A percentile compares a stretch with the other conserved stretches of the same genome.
These are phyloP conservation scores for Calameuta filiformis DNA, from an alignment of 2,888 invertebrate species.

Conservation along the genomic window DNA sequence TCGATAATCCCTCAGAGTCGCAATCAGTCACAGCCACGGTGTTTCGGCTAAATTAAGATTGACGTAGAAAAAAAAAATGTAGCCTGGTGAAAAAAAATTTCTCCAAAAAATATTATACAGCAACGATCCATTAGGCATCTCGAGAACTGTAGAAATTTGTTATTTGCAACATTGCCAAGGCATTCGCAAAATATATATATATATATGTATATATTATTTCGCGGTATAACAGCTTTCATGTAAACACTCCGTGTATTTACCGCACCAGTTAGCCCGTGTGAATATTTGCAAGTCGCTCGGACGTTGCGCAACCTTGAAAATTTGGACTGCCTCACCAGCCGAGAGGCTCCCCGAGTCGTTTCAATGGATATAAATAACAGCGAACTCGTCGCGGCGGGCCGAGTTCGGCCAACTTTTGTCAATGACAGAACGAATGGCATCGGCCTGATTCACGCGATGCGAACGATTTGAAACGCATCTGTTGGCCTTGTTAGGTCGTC, in stretches of 20 bases:
- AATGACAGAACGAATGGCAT: not conserved
- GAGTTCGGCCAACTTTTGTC: not conserved
- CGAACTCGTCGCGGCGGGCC: not conserved
- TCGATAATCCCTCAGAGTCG: not conserved
- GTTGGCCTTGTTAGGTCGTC: not conserved
- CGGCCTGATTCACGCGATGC: not conserved
- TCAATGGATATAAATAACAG: not conserved
- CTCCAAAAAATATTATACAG: no score
- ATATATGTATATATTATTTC: not conserved
- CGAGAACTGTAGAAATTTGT: not conserved
- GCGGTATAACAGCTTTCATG: not conserved
- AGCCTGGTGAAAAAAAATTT: no score
- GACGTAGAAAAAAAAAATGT: not conserved
- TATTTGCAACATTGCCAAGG: not conserved
- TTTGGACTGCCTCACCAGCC: not conserved
- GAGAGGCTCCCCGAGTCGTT: not conserved
- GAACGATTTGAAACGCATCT: not conserved
- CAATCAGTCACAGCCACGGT: not conserved
- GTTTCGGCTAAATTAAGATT: not conserved
- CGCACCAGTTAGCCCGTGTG: not conserved
- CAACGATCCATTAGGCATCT: no score
- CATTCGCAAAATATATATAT: not conserved
- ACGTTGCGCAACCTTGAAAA: not conserved
- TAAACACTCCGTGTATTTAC: not conserved
- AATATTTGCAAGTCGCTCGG: not conserved